These are phyloP conservation scores for Eristalinus sepulchralis DNA, from an alignment of 2,888 invertebrate species.

Conservation along the genomic window DNA sequence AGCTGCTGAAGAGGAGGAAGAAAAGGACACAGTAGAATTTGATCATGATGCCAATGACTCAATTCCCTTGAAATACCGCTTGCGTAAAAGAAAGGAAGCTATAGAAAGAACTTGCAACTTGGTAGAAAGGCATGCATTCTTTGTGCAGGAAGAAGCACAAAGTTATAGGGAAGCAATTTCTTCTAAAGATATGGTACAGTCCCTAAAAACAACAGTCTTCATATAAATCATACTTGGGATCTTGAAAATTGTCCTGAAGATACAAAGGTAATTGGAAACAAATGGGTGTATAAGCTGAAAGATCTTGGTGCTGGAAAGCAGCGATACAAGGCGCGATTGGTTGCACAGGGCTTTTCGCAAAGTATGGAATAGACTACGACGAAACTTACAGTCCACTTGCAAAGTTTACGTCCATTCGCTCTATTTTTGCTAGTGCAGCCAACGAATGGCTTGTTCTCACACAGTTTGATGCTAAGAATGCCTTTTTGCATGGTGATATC, in stretches of 20 bases:
- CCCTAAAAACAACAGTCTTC: not conserved
- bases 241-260: conserved; percentile 2
- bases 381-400: conserved; percentile 75
- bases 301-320: conserved; percentile 58
- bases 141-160: too few relatives aligned
- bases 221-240: conserved; percentile 8
- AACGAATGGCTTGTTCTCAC: conserved; percentile 33
- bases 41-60: too few relatives aligned
- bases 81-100: too few relatives aligned
- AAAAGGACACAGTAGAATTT: too few relatives aligned
- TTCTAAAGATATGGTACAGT: too few relatives aligned
- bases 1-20: too few relatives aligned
- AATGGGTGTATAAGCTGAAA: conserved; percentile 73
- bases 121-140: too few relatives aligned
- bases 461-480: conserved; percentile 65
- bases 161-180: too few relatives aligned
- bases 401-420: conserved; percentile 70
- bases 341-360: conserved; percentile 74
- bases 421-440: conserved; percentile 53
- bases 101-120: too few relatives aligned
- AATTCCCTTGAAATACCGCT: too few relatives aligned
- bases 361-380: conserved; percentile 74
- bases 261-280: conserved; percentile 62
- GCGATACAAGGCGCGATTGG: conserved; percentile 73
- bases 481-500: conserved; percentile 54